Conservation (phyloP, 2,888 invertebrate genomes). For the Koerneria pararmatus region DNA sequence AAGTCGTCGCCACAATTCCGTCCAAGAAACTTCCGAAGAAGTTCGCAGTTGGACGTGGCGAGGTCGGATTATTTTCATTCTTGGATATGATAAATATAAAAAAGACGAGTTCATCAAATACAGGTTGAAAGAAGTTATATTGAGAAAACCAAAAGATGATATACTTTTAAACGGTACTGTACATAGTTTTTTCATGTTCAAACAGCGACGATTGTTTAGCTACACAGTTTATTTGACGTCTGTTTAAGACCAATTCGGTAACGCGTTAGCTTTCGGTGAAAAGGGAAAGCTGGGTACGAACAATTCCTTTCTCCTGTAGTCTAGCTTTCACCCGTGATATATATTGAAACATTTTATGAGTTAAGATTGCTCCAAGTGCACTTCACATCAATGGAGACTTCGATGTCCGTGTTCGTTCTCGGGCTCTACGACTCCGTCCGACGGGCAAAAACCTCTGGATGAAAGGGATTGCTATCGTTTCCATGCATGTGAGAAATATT, state of each 20-base stretch:
- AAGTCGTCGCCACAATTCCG: conserved; percentile 66
- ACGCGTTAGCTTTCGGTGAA: no score
- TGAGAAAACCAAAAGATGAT: no score
- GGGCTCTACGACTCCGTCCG: conserved; percentile 36
- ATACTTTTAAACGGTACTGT: no score
- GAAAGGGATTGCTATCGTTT: conserved; percentile 52
- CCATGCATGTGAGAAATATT: conserved; percentile 54
- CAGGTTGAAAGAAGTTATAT: no score
- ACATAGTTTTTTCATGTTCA: no score
- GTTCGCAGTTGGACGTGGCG: conserved; percentile 30
- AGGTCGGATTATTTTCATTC: conserved; percentile 25
- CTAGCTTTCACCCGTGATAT: no score
- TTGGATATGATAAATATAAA: background rate
- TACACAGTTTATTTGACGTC: no score
- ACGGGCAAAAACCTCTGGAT: conserved; percentile 50
- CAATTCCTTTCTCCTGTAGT: no score
- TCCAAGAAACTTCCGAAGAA: conserved; percentile 55
- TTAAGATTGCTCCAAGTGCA: conserved; percentile 27
- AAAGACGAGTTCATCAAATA: no score
- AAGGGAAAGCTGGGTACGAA: no score
- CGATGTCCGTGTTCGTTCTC: conserved; percentile 33
- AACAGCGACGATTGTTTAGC: no score
- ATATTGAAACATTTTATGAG: background rate
- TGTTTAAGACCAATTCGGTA: no score
- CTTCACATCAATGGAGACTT: conserved; percentile 45